Evolutionary conservation across 2,113 vertebrate genomes (phyloP).

Genomic region (Leucoraja erinaceus): DNA sequence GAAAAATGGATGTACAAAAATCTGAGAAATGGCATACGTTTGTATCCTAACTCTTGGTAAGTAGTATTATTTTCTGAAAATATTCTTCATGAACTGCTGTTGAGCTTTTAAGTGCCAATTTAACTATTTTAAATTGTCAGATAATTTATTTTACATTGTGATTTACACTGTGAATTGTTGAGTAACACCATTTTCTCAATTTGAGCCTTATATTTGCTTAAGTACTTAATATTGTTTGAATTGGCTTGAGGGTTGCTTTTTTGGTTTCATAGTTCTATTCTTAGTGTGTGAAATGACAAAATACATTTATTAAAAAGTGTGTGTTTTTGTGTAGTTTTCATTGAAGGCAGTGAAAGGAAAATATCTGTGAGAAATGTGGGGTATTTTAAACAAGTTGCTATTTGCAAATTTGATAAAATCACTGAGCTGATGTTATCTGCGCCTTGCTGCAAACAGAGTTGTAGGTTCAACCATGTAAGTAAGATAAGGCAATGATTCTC

Average conservation of each 20-base stretch:
- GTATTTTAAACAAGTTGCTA: neutral
- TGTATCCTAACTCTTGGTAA: neutral
- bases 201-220: neutral
- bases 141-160: neutral
- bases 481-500: neutral
- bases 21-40: neutral
- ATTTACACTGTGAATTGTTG: neutral
- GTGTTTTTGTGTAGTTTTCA: neutral
- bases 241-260: neutral
- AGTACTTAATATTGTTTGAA: neutral
- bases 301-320: neutral
- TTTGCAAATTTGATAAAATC: slow-evolving; percentile 38
- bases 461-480: neutral
- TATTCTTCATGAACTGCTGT: neutral
- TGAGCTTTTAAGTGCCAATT: neutral
- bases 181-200: neutral
- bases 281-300: neutral
- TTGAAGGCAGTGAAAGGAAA: neutral
- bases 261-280: neutral
- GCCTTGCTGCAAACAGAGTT: neutral
- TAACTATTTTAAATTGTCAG: neutral
- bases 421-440: slow-evolving; percentile 15
- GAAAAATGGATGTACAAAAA: neutral
- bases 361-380: neutral
- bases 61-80: neutral